A percentile compares a stretch with the other conserved stretches of the same genome.
These are phyloP conservation scores for Eulithis testata DNA, from an alignment of 2,888 invertebrate species.

Conservation along the genomic window DNA sequence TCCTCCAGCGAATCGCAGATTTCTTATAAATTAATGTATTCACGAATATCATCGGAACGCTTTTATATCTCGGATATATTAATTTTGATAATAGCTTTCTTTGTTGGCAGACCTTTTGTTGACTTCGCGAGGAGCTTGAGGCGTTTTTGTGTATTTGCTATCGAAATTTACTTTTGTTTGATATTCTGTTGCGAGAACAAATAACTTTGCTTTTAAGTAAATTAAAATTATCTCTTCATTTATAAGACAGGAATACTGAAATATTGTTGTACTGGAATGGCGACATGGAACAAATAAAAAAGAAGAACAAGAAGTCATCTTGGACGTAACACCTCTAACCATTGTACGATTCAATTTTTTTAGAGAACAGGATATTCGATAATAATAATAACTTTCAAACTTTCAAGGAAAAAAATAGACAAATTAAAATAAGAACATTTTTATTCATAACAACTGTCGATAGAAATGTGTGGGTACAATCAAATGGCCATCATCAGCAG, in stretches of 20 bases:
- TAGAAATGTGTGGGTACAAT: too few relatives aligned
- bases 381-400: too few relatives aligned
- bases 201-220: conserved; percentile 25
- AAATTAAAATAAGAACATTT: too few relatives aligned
- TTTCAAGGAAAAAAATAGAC: too few relatives aligned
- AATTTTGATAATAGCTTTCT: conserved; percentile 47
- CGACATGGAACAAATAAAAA: too few relatives aligned
- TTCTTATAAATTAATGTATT: conserved; percentile 46
- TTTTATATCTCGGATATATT: conserved; percentile 43
- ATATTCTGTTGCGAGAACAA: conserved; percentile 30
- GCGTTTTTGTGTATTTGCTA: conserved; percentile 38
- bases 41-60: conserved; percentile 45
- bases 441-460: too few relatives aligned
- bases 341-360: too few relatives aligned
- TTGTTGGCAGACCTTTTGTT: conserved; percentile 43
- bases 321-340: too few relatives aligned
- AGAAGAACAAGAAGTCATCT: too few relatives aligned
- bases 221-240: conserved; percentile 14
- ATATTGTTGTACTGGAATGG: too few relatives aligned
- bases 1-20: conserved; percentile 37
- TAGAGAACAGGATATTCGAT: too few relatives aligned
- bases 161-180: conserved; percentile 38
- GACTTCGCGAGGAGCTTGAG: conserved; percentile 37
- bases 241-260: background rate
- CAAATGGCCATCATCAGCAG: too few relatives aligned